Percentiles rank a stretch among this genome's conserved stretches.
Conservation (phyloP, 2,888 invertebrate species). For the Exocentrus adspersus region DNA sequence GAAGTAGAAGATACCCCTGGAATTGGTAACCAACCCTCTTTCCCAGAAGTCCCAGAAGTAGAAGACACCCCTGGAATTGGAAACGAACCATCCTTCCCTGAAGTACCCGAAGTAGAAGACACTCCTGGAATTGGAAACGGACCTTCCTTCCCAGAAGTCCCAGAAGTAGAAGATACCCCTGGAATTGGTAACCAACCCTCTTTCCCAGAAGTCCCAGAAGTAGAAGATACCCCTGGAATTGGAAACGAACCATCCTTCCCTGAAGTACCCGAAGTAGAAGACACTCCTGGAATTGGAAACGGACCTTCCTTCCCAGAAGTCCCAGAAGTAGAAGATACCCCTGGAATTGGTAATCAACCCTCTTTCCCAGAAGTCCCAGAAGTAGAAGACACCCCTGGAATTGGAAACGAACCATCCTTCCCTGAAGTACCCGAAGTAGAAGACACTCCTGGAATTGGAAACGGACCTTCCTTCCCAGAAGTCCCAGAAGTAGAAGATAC, state of each 20-base stretch:
- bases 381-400: neutral
- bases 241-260: slow-evolving; percentile 10
- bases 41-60: slow-evolving; percentile 6
- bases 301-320: slow-evolving; percentile 3
- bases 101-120: slow-evolving; percentile 9
- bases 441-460: slow-evolving; percentile 17
- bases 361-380: neutral
- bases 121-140: neutral
- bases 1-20: slow-evolving; percentile 19
- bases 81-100: slow-evolving; percentile 18
- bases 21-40: slow-evolving; percentile 12
- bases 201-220: slow-evolving; percentile 12
- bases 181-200: slow-evolving; percentile 9
- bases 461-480: slow-evolving; percentile 18
- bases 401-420: slow-evolving; percentile 12
- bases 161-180: neutral
- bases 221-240: neutral
- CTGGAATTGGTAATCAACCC: slow-evolving; percentile 1
- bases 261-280: slow-evolving; percentile 2
- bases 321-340: neutral
- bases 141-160: slow-evolving; percentile 13
- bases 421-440: slow-evolving; percentile 22
- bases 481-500: slow-evolving; percentile 10
- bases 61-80: neutral
- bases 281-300: slow-evolving; percentile 2